Base-by-base conservation (phyloP, 2,797 vertebrate genomes). In the Paratrypauchen microcephalus region DNA sequence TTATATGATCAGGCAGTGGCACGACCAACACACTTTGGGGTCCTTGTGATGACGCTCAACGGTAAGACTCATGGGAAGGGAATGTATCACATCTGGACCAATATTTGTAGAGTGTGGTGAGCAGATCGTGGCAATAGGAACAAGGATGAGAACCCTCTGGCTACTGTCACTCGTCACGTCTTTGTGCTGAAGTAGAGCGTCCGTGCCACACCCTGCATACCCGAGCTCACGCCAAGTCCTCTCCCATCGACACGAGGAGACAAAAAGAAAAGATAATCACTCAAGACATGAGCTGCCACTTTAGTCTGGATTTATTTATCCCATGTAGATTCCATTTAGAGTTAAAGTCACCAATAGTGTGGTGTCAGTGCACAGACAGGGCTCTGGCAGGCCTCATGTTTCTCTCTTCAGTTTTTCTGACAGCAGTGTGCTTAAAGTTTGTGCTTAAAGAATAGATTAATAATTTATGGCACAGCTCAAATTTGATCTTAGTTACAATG, bases 271-370 rank as follows among this genome's bases (percentile, higher is more conserved):
- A 84, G 85, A 85, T 89, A 87, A 91, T 91, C 87, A 83, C 79
- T 87, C 78, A 79, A 70, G 87, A 89, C 87, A 39, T 80, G 48
- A 73, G 86, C 83, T 90, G 88, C 86, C 89, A 90, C 87, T 88
- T 90, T 83, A 84, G 82, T 87, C 84, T 78, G 77, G 87, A 88
- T 78, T 81, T 90, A 88, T 91, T 91, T 85, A 87, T 86, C 86
- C 88, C 83, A 87, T 88, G 88, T 83, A 87, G 82, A 83, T 72
- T 83, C 74, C 66, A 76, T 85, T 88, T 77, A 75, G 82, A 86
- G 82, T 75, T 77, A 76, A 81, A 84, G 81, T 79, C 78, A 85
- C 79, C 77, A 82, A 83, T 74, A 58, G 75, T 6, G 62, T 70
- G 74, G 70, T 70, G 74, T 83, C 76, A 58, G 74, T 81, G 81